phyloP scores from a whole-genome alignment of 2,113 vertebrate genomes.

The Platycercus adscitus region DNA sequence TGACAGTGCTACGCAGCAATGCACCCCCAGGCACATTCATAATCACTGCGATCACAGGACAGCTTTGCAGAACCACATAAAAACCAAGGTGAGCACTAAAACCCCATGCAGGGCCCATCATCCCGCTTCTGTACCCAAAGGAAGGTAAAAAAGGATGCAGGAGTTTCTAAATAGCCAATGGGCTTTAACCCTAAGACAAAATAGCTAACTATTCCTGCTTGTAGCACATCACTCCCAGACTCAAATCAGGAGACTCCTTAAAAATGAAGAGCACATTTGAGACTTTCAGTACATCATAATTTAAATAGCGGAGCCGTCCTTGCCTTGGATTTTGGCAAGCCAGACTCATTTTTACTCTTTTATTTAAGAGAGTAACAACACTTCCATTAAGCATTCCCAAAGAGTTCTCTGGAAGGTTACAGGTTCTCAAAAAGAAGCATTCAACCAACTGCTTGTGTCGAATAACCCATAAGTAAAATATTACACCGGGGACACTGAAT shows the following conservation, averaged over 20 bases:
- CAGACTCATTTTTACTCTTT: background rate
- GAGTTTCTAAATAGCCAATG: background rate
- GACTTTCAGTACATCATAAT: background rate
- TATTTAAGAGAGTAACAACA: background rate
- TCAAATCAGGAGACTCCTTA: background rate
- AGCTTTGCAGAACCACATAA: background rate
- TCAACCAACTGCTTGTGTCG: background rate
- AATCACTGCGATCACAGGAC: background rate
- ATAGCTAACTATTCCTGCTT: background rate
- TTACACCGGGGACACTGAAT: conserved; percentile 32
- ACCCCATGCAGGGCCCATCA: background rate
- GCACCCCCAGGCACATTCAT: background rate
- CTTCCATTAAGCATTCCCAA: background rate
- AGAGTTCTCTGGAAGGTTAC: background rate
- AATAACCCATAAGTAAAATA: conserved; percentile 2
- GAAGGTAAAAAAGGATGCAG: background rate
- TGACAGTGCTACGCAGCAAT: background rate
- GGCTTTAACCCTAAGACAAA: background rate
- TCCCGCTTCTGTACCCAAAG: background rate
- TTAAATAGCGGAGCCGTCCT: background rate
- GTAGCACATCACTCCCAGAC: background rate
- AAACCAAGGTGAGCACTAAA: background rate
- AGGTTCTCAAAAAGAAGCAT: background rate
- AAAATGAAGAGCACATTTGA: background rate
- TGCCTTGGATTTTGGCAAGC: background rate